Evolutionary conservation across 2,113 vertebrate species (phyloP), one percentile per base, ranked within the genome.

Genomic region (Aspidoscelis tigris): DNA sequence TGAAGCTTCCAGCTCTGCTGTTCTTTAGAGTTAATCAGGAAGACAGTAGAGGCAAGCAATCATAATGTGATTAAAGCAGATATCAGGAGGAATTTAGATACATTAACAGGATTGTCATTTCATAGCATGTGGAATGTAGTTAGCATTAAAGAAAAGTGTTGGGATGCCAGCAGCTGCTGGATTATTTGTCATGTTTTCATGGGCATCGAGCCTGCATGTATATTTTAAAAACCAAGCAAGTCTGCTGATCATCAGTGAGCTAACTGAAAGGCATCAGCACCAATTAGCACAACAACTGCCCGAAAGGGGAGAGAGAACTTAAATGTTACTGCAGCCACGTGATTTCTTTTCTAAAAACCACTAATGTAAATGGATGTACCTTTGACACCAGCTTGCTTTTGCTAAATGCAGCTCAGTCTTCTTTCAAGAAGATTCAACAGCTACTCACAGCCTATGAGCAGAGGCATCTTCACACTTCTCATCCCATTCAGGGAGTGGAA

Each of bases 31-130:
- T 81, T 79, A 7, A 88, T 84, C 84, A 81, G 79, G 81, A 76
- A 80, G 76, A 65, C 79, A 83, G 68, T 70, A 78, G 88, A 69
- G 85, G 58, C 86, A 43, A 83, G 39, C 87, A 92, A 93, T 76
- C 87, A 58, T 89, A 93, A 92, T 88, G 33, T 33, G 76, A 75
- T 75, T 80, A 89, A 88, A 93, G 74, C 7, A 22, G 88, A 82
- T 75, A 81, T 78, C 86, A 92, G 90, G 84, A 92, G 90, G 84
- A 84, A 82, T 91, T 88, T 81, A 92, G 79, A 41, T 66, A 87
- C 80, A 86, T 88, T 88, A 93, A 90, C 2, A 33, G 88, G 81
- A 91, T 90, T 84, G 76, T 90, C 68, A 58, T 70, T 8, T 55
- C 53, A 78, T 12, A 65, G 41, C 14, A 75, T 18, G 7, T 21